Conservation (phyloP, 1,140 invertebrate genomes). For the Heliconius congener region DNA sequence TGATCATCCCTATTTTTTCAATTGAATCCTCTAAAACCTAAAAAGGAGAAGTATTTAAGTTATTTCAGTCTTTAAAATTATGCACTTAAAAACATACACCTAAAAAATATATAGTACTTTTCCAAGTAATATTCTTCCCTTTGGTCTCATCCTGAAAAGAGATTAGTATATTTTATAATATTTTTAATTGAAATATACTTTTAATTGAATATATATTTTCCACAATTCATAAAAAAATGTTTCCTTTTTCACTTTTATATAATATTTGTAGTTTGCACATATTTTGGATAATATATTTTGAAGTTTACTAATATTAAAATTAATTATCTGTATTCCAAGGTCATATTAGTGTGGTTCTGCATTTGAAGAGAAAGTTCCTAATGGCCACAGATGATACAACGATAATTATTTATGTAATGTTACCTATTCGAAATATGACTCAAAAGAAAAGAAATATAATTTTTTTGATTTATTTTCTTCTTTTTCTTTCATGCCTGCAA, state of each 20-base stretch:
- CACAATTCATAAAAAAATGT: background rate
- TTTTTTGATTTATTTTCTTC: background rate
- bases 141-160: background rate
- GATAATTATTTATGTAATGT: background rate
- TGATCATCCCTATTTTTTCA: slow-evolving; percentile 36
- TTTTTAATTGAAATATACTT: background rate
- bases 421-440: background rate
- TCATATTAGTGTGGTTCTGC: background rate
- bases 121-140: slow-evolving; percentile 37
- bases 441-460: background rate
- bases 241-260: background rate
- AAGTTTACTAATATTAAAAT: background rate
- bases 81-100: background rate
- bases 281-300: background rate
- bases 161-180: background rate
- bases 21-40: slow-evolving; percentile 45
- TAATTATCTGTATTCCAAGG: background rate
- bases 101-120: slow-evolving; percentile 38
- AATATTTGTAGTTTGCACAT: background rate
- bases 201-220: background rate
- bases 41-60: slow-evolving; percentile 35
- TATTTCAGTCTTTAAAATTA: background rate
- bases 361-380: background rate
- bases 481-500: no score
- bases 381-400: background rate